Base-by-base conservation (phyloP, 2,113 vertebrate genomes). In the Condylura cristata region DNA sequence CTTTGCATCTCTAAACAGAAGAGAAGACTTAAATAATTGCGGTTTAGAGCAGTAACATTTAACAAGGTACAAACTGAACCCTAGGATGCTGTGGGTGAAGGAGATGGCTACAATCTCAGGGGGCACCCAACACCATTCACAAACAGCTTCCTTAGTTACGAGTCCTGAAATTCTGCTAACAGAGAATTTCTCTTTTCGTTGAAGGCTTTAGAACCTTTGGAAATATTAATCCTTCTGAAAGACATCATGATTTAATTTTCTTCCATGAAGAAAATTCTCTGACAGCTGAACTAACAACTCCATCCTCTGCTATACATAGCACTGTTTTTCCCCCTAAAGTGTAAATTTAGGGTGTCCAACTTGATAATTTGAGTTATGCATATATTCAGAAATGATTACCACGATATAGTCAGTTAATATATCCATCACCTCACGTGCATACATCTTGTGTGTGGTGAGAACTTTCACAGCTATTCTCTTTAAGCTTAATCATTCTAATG, bases 141-240 rank as follows among this genome's bases (percentile, higher is more conserved):
- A 58, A 41, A 90, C 20, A 85, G 22, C 8, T 76, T 30, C n/a
- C 8, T 70, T 70, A 16, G 58, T 63, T 61, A 79, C n/a, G 60
- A 44, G 8, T 39, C 46, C n/a, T 94, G 20, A 66, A 71, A 83
- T 84, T 87, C 20, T 24, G 11, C 10, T 86, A 44, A 32, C 70
- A 58, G 48, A 87, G 13, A 61, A 89, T 44, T 53, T 92, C 2
- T 88, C 37, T 11, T 74, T 84, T 92, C 56, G 1, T 58, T 86
- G 79, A 51, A 70, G 30, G 4, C 8, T 79, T 71, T 80, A 10
- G 28, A 46, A 16, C 1, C 58, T 81, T 83, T 80, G 75, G n/a
- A 81, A 92, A 80, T 13, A 92, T 16, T 72, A 74, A 87, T 68
- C 9, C 9, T 81, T 74, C 37, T 87, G 53, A 84, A 92, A 46